Evolutionary conservation across 2,888 invertebrate species (phyloP).

Genomic region (Lepidochrysops patricia): DNA sequence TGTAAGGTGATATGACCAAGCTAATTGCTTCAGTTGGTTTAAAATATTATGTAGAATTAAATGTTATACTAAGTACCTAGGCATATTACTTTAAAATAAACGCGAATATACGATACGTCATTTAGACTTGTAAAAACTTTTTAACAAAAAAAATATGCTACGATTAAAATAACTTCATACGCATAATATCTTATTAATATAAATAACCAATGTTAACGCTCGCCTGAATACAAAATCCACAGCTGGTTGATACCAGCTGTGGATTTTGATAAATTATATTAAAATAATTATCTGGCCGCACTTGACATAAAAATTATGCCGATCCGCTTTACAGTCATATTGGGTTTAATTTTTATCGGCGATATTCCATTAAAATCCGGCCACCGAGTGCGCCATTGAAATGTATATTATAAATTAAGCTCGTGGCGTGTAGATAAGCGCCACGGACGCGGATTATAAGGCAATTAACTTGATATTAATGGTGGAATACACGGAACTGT

Average conservation of each 20-base stretch:
- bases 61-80: too few species aligned
- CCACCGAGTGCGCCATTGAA: slow-evolving; percentile 20
- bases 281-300: neutral
- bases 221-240: neutral
- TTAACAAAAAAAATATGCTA: too few species aligned
- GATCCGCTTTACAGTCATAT: neutral
- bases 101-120: too few species aligned
- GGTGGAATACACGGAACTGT: slow-evolving; percentile 19
- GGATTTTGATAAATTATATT: neutral
- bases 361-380: slow-evolving; percentile 14
- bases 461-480: slow-evolving; percentile 43
- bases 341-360: slow-evolving; percentile 5
- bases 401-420: slow-evolving; percentile 36
- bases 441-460: slow-evolving; percentile 53
- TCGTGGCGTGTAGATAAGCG: slow-evolving; percentile 36
- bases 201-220: neutral
- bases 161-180: too few species aligned
- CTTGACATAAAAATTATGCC: neutral
- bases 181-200: neutral
- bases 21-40: too few species aligned
- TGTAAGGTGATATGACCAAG: too few species aligned
- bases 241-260: neutral
- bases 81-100: too few species aligned
- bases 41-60: too few species aligned
- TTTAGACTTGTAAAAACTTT: too few species aligned